Base-by-base conservation (phyloP, 2,113 vertebrate species). In the Odobenus rosmarus region DNA sequence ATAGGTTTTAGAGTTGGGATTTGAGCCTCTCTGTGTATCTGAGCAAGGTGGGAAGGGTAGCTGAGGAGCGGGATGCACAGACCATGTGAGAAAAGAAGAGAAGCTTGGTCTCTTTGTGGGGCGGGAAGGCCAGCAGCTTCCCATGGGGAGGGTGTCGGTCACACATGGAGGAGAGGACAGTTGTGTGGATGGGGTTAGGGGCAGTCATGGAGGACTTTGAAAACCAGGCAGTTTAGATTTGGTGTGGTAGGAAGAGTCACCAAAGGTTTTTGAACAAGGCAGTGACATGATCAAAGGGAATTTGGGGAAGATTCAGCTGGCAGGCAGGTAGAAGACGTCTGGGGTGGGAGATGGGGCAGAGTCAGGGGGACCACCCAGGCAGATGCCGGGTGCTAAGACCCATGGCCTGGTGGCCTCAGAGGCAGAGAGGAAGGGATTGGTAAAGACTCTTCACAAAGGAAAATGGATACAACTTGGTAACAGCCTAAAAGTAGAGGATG, bases 141-240 rank as follows among this genome's bases (percentile, higher is more conserved):
- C 33, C 42, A 8, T 4, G 57, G 31, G 42, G 28, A 33, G 4
- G 11, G 11, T 0, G 0, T 59, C 2, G 39, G 69, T 71, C 11
- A 4, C 33, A 7, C 39, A 23, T 11, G 69, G 23, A 51, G 33
- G 31, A 71, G 61, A 92, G 61, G n/a, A 81, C 59, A 14, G 61
- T 49, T 4, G 23, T 84, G 14, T 51, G 72, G n/a, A 12, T 24
- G 13, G 51, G 46, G 14, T 93, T 18, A 57, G 77, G 62, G 33
- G 76, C 46, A 53, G 49, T 28, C 33, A 19, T 19, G 18, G 55
- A 86, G 26, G 31, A 67, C 81, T 96, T 89, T 31, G 69, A 46
- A 57, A 53, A 71, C 28, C 33, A 31, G 42, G 21, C 61, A 28
- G 23, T 59, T 90, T 46, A 28, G 90, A 92, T 86, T 31, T 80